phyloP scores from a whole-genome alignment of 2,888 invertebrate genomes.

The Sarcophaga variegata region DNA sequence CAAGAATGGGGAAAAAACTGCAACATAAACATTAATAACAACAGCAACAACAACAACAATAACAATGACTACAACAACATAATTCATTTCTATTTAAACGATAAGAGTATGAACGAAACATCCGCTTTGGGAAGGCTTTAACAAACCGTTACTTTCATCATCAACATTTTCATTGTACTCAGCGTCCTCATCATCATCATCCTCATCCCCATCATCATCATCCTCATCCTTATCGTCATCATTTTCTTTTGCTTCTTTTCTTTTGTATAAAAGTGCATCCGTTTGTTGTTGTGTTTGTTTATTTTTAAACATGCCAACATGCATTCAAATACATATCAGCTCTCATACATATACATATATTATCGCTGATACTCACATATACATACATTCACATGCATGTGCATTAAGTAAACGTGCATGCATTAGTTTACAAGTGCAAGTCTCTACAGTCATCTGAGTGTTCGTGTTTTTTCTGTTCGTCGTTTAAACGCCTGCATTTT shows the following conservation, averaged over 20 bases:
- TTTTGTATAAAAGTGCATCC: constrained; percentile 63
- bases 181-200: constrained; percentile 23
- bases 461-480: too few relatives aligned
- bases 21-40: constrained; percentile 19
- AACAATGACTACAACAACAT: constrained; percentile 39
- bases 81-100: constrained; percentile 41
- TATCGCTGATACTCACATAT: too few relatives aligned
- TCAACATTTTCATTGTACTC: constrained; percentile 27
- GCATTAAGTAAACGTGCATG: constrained; percentile 10
- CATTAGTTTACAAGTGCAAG: constrained; percentile 14
- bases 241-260: constrained; percentile 20
- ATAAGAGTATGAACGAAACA: constrained; percentile 53
- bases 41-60: constrained; percentile 30
- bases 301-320: constrained; percentile 2
- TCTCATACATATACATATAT: too few relatives aligned
- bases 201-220: not conserved
- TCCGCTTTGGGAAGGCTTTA: constrained; percentile 56
- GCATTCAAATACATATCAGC: too few relatives aligned
- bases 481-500: too few relatives aligned
- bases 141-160: constrained; percentile 61
- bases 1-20: not conserved
- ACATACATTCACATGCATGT: too few relatives aligned
- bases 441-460: too few relatives aligned
- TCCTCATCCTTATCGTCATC: constrained; percentile 18
- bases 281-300: constrained; percentile 26